Evolutionary conservation across 2,797 vertebrate genomes (phyloP), one percentile per base, ranked within the genome.

Genomic region (Notolepis coatsorum): DNA sequence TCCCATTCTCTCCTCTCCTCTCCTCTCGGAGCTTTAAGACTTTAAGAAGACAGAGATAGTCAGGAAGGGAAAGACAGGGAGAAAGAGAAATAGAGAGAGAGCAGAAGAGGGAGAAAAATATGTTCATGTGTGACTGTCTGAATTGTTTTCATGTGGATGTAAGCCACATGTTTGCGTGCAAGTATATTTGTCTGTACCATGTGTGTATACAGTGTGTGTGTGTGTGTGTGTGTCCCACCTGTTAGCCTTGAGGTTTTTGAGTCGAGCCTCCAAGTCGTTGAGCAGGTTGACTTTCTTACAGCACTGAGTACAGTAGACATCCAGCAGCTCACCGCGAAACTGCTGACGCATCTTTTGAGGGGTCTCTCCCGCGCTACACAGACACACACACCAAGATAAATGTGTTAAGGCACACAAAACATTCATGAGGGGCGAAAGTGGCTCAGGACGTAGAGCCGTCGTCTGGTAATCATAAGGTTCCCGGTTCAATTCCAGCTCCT

Each of bases 291-390:
- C 95, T 68, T 97, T 97, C 90, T 96, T 98, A 86, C 95, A 96
- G 93, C 97, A 99, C 86, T 98, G 97, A 18, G 96, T 96, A 69
- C 97, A 99, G 90, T 98, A 97, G 53, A 97, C 92, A 57, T 97
- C 96, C 82, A 96, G 86, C 23, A 95, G 82, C 54, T 97, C 96
- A 0, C 84, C 93, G 88, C 92, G 94, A 80, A 95, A 97, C 46
- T 91, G 53, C 28, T 94, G 94, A 4, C 92, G 91, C 88, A 92
- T 93, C 89, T 96, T 98, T 80, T 93, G 91, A 4, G 97, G 96
- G 0, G 97, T 98, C 86, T 97, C 95, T 3, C 95, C 95, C 2
- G 93, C 96, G 43, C 96, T 98, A 48, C 46, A 48, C 46, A 48
- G 3, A 47, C 45, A 47, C 45, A 47, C 42, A 45, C 20, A 46